Base-by-base conservation (phyloP, 2,888 invertebrate genomes). In the Pimpla rufipes region DNA sequence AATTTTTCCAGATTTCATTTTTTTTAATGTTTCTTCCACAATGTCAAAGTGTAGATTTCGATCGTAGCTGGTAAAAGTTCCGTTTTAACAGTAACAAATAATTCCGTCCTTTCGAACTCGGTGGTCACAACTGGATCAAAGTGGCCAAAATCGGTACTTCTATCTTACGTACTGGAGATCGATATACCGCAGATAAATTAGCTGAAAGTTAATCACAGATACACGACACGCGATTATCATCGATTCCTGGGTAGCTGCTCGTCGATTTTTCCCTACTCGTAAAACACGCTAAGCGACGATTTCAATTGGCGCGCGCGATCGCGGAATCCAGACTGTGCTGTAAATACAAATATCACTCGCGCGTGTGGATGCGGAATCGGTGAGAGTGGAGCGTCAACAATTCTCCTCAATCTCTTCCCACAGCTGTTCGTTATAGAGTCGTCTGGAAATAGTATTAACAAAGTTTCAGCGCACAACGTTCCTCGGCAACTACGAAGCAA, bases 341-440 rank as follows among this genome's bases (percentile, higher is more conserved):
- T n/a, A 59, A 59, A 29, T 59, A 35, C 29, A 59, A 59, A 35
- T 35, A 35, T 59, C n/a, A 5, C n/a, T n/a, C n/a, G 8, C 21
- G 18, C 57, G 13, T 6, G 13, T 5, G 35, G n/a, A n/a, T n/a
- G 16, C 29, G 13, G 57, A n/a, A 59, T 13, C 13, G 37, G 50
- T 67, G 42, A 40, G 42, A 40, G 42, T 59, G 35, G 59, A 77
- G 40, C 21, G 42, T 67, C 21, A 57, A 35, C 57, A 57, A 40
- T 71, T 45, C 7, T 84, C 82, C 57, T 84, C 79, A 77, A 79
- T 73, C 47, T 83, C 81, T 52, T 84, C 83, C 80, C 81, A 83
- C 23, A 74, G 47, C 23, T 71, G 81, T 21, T 85, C 83, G 35
- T 74, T 79, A 76, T 77, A 73, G 18, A 77, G 40, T 73, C 67